Percentiles rank a stretch among this genome's conserved stretches.
These are phyloP conservation scores for Copidosoma aretas DNA, from an alignment of 2,888 invertebrate genomes.

Conservation along the genomic window DNA sequence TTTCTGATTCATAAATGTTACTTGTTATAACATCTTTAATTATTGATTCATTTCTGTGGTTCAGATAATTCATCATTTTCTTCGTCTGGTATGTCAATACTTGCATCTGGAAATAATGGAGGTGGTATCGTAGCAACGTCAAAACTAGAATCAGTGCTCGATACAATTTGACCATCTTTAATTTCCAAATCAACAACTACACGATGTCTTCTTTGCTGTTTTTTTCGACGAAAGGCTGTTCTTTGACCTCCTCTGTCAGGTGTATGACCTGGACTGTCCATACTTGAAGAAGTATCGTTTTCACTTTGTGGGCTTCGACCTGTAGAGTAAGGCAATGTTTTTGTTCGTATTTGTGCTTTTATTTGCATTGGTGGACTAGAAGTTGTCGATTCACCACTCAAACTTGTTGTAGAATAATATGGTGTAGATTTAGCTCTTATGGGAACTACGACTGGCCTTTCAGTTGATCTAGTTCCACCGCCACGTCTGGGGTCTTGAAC, in stretches of 20 bases:
- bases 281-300: constrained; percentile 61
- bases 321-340: constrained; percentile 57
- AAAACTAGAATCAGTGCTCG: constrained; percentile 74
- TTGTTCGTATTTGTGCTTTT: constrained; percentile 59
- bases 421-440: constrained; percentile 57
- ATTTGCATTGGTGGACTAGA: constrained; percentile 61
- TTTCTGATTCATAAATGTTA: no score
- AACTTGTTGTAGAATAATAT: constrained; percentile 66
- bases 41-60: background rate
- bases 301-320: constrained; percentile 60
- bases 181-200: constrained; percentile 61
- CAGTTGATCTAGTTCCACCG: constrained; percentile 64
- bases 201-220: constrained; percentile 59
- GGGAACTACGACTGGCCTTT: constrained; percentile 65
- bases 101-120: constrained; percentile 72
- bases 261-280: constrained; percentile 61
- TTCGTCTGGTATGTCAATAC: constrained; percentile 69
- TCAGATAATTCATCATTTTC: constrained; percentile 50
- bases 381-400: constrained; percentile 69
- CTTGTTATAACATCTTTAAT: background rate
- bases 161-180: constrained; percentile 60
- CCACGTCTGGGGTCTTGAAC: constrained; percentile 48
- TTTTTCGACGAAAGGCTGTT: constrained; percentile 55
- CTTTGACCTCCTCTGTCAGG: constrained; percentile 55
- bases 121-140: constrained; percentile 81